A percentile compares a stretch with the other conserved stretches of the same genome.
Conservation (phyloP, 2,888 invertebrate species). For the Rhogogaster chlorosoma region DNA sequence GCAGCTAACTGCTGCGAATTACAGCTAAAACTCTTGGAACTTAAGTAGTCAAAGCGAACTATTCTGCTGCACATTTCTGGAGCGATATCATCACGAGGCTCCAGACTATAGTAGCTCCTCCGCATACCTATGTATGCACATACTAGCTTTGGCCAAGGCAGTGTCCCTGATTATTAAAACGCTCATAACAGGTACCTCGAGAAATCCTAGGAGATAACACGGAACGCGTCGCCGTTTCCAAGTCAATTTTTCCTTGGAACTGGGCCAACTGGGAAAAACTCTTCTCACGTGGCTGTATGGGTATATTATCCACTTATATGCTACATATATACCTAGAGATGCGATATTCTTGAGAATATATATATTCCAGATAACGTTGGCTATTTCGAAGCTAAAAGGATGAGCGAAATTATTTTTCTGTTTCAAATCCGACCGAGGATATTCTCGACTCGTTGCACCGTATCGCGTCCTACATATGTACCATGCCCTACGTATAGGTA, state of each 20-base stretch:
- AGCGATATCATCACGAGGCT: background rate
- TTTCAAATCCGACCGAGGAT: background rate
- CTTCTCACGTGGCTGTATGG: constrained; percentile 10
- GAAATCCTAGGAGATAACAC: constrained; percentile 37
- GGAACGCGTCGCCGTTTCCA: constrained; percentile 17
- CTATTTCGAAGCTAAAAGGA: background rate
- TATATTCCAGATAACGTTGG: background rate
- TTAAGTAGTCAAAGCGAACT: constrained; percentile 31
- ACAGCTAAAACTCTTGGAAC: constrained; percentile 44
- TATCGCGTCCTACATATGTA: background rate
- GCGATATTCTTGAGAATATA: constrained; percentile 14
- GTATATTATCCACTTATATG: constrained; percentile 24
- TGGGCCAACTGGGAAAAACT: constrained; percentile 30
- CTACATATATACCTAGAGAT: background rate
- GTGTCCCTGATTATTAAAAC: constrained; percentile 48
- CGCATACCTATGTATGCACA: background rate
- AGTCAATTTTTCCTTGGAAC: constrained; percentile 47
- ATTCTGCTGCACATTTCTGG: constrained; percentile 8
- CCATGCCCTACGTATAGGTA: background rate
- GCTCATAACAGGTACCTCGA: constrained; percentile 45
- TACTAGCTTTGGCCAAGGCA: constrained; percentile 6
- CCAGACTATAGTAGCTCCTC: background rate
- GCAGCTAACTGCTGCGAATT: constrained; percentile 37
- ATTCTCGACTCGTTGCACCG: background rate
- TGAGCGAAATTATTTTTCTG: background rate